Base-by-base conservation (phyloP, 2,113 vertebrate species). In the Diadophis punctatus region DNA sequence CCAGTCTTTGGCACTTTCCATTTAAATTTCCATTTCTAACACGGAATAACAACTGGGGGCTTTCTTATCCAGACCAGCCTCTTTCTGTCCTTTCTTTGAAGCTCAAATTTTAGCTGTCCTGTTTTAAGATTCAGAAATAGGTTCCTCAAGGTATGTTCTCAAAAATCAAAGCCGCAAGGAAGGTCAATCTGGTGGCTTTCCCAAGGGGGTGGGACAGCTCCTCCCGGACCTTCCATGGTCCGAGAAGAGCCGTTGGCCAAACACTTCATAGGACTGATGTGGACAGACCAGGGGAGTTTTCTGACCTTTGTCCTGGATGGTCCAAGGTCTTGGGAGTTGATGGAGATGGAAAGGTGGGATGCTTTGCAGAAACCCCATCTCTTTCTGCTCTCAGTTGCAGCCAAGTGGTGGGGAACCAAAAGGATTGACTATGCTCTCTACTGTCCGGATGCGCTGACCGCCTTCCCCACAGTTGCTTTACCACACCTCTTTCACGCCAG, bases 401-500 rank as follows among this genome's bases (percentile, higher is more conserved):
- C 98, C 0, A 98, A 97, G 46, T 99, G 99, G 99, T 99, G 99
- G 99, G 99, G 99, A 92, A 98, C 98, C 93, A 99, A 99, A 96
- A 97, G 99, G 93, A 98, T 99, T 0, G 99, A 99, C 97, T 99
- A 98, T 0, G 99, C 99, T 34, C 98, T 99, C 88, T 99, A 99
- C 97, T 99, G 99, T 89, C 99, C 99, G 0, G 99, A 99, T 0
- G 99, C 99, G 1, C 97, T 99, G 86, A 99, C 98, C 0, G 99
- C 99, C 3, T 99, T 99, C 92, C 99, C 99, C 0, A 99, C 99
- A 0, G 98, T 99, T 63, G 99, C 99, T 16, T 97, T 99, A 96
- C 99, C 99, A 1, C 99, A 99, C 92, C 98, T 99, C 94, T 99
- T 99, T 97, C 99, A 99, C 0, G 99, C 99, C 14, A 99, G 99